Base-by-base conservation (phyloP, 2,797 vertebrate genomes). In the Lutjanus argentimaculatus region DNA sequence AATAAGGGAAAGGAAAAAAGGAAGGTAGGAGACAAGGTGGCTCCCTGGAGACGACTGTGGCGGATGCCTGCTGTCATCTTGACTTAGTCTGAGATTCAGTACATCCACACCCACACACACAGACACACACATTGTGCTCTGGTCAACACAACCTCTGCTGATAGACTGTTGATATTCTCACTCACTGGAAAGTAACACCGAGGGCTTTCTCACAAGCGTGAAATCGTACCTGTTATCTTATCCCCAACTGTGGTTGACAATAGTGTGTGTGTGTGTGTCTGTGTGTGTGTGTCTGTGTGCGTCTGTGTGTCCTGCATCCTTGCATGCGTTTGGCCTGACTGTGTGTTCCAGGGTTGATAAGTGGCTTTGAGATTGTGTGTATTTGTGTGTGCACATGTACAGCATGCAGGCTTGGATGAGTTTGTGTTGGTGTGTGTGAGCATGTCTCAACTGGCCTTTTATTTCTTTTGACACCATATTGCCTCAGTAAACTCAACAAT, bases 181-280 rank as follows among this genome's bases (percentile, higher is more conserved):
- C 61, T 71, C 80, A 67, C 64, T 72, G 73, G 53, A 67, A 75
- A 64, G 70, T 63, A 66, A 63, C 56, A 69, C 66, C 1, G 57
- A 69, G 48, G 56, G 42, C 62, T 83, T 77, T 46, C 66, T 77
- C 55, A 80, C 72, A 65, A 68, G 83, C 67, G 59, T 85, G 81
- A 88, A 82, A 86, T 84, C 61, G 58, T 53, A 84, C 79, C 72
- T 69, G 76, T 64, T 75, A 76, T 79, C 81, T 75, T 61, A 69
- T 71, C 25, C 43, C 48, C 72, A 40, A 40, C 46, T 64, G 62
- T 7, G 49, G 73, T 22, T 68, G 48, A 71, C 62, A 56, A 71
- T 25, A 5, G 22, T 56, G 65, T 48, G 36, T 67, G n/a, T 58
- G 70, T 56, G 64, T 73, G 21, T 68, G 63, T 57, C 55, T 77